Conservation (phyloP, 2,113 vertebrate genomes). For the Nestor notabilis region DNA sequence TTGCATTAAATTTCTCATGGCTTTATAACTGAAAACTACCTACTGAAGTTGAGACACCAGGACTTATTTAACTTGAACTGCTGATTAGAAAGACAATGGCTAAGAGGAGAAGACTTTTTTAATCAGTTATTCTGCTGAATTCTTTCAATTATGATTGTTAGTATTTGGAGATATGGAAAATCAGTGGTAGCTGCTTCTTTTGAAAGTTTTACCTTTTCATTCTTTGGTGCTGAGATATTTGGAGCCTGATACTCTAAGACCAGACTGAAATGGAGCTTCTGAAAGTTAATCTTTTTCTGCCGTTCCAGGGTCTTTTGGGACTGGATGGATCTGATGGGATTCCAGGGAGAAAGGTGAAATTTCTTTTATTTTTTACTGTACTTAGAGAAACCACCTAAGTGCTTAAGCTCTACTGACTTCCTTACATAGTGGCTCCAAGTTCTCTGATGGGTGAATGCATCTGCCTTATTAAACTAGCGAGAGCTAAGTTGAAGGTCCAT, state of each 20-base stretch:
- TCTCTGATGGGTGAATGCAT: neutral
- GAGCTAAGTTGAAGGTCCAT: neutral
- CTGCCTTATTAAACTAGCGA: neutral
- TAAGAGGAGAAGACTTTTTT: neutral
- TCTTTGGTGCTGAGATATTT: neutral
- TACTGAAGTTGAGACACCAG: neutral
- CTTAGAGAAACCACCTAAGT: neutral
- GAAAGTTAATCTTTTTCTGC: neutral
- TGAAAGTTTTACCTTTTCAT: neutral
- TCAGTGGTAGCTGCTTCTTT: neutral
- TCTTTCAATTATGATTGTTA: neutral
- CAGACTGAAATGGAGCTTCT: neutral
- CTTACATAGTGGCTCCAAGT: neutral
- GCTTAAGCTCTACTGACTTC: neutral
- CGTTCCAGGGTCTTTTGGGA: conserved; percentile 83
- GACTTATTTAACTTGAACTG: neutral
- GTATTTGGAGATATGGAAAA: neutral
- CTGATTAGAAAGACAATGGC: neutral
- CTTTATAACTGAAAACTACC: neutral
- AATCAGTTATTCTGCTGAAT: neutral
- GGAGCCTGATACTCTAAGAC: neutral
- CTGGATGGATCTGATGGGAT: conserved; percentile 80
- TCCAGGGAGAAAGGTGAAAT: conserved; percentile 81
- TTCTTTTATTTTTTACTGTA: neutral
- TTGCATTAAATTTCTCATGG: neutral